Percentiles rank a stretch among this genome's conserved stretches.
Conservation (phyloP, 2,888 invertebrate species). For the Meiosimyza decipiens region DNA sequence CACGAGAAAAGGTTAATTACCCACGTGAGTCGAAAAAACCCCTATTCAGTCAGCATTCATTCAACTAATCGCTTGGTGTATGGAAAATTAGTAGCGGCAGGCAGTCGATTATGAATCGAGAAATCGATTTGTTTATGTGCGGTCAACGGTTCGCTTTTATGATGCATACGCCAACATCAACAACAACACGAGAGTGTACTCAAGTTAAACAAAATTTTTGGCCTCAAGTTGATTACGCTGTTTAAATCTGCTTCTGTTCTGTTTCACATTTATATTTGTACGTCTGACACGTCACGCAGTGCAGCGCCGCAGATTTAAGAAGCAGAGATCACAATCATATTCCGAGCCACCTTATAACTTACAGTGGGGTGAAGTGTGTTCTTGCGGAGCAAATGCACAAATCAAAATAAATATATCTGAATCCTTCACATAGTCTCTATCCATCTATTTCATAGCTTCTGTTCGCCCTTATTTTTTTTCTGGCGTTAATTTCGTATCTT, state of each 20-base stretch:
- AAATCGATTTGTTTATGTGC: constrained; percentile 25
- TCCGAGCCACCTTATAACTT: background rate
- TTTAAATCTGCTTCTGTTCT: constrained; percentile 21
- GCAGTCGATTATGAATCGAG: constrained; percentile 14
- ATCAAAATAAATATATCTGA: background rate
- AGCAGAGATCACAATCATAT: background rate
- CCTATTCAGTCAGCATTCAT: background rate
- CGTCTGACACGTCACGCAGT: background rate
- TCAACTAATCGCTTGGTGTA: background rate
- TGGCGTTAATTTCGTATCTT: too few relatives aligned
- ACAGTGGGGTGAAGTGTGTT: background rate
- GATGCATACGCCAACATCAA: constrained; percentile 15
- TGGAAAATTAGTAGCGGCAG: constrained; percentile 15
- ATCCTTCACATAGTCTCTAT: too few relatives aligned
- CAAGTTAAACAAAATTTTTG: constrained; percentile 15
- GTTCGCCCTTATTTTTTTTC: too few relatives aligned
- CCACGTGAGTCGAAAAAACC: background rate
- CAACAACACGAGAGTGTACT: constrained; percentile 11
- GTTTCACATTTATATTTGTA: background rate
- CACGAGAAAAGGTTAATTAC: background rate
- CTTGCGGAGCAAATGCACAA: background rate
- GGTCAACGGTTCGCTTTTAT: background rate
- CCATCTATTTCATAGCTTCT: too few relatives aligned
- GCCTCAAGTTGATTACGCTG: constrained; percentile 26
- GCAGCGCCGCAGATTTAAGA: background rate